Evolutionary conservation across 1,140 invertebrate species (phyloP).

Genomic region (Hesperophylax magnus): DNA sequence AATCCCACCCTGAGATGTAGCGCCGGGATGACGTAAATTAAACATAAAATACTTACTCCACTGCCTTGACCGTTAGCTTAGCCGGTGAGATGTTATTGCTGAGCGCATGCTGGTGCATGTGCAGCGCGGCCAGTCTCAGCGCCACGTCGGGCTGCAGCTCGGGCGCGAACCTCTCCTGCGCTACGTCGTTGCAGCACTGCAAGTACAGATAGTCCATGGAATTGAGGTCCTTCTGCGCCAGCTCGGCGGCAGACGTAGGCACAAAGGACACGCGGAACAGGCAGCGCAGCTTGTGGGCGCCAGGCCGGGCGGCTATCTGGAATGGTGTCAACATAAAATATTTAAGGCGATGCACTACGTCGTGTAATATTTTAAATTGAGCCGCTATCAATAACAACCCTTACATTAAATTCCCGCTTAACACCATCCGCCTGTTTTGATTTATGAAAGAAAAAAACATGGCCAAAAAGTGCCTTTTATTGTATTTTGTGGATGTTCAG

Average conservation of each 20-base stretch:
- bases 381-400: too few species aligned
- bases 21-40: too few species aligned
- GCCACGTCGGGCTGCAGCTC: constrained; percentile 92
- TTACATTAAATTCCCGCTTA: too few species aligned
- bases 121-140: constrained; percentile 86
- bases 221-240: constrained; percentile 85
- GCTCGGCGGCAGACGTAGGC: constrained; percentile 85
- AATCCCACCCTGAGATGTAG: too few species aligned
- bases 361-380: too few species aligned
- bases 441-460: too few species aligned
- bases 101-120: constrained; percentile 91
- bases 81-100: constrained; percentile 80
- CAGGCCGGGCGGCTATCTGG: constrained; percentile 89
- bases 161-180: constrained; percentile 90
- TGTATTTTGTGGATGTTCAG: too few species aligned
- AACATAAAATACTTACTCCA: constrained; percentile 88
- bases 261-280: constrained; percentile 91
- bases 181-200: constrained; percentile 94
- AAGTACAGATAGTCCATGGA: constrained; percentile 93
- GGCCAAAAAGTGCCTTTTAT: too few species aligned
- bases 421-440: too few species aligned
- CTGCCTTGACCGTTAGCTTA: constrained; percentile 87
- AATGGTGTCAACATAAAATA: too few species aligned
- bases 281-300: constrained; percentile 90
- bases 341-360: too few species aligned